Base-by-base conservation (phyloP, 1,140 invertebrate species). In the Tigriopus japonicus region DNA sequence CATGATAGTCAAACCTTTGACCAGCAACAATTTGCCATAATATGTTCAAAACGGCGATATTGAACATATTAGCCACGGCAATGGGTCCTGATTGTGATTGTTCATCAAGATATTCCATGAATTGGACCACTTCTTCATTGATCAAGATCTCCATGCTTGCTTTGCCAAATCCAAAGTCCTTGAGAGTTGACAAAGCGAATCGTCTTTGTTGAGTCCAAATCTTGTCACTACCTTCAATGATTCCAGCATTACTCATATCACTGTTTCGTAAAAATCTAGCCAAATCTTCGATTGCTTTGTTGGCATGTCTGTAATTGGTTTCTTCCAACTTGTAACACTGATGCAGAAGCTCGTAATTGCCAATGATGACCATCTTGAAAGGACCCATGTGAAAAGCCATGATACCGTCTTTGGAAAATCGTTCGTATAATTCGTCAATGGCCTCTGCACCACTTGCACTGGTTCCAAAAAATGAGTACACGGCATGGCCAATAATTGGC, bases 121-220 rank as follows among this genome's bases (percentile, higher is more conserved):
- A 66, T 19, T 62, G 64, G 7, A 52, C 51, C 12, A 65, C 49
- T 52, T 72, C 70, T 15, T 68, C 66, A n/a, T 68, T 66, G 24
- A 74, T 67, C 45, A 67, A 67, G 7, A 67, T 66, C 62, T 72
- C 70, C 45, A 74, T 68, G 19, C 56, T 65, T 0, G 65, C 62
- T 58, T 71, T 70, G 14, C 72, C 71, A 41, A 73, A 67, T 24
- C 72, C 71, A 53, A 73, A 66, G 49, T 71, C 67, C 55, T 68
- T 63, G 14, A 74, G 64, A 9, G 68, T 64, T 24, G 66, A 67
- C 6, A 72, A 21, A 13, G 68, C 63, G 62, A 73, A 71, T 56
- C 67, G 65, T 13, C 72, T 65, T 7, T 72, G 68, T 60, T 72
- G 67, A 40, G 63, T 62, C 71, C 72, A 74, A n/a, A 65, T 62